Evolutionary conservation across 2,888 invertebrate species (phyloP), one percentile per base, ranked within the genome.

Genomic region (Leptodirus hochenwartii): DNA sequence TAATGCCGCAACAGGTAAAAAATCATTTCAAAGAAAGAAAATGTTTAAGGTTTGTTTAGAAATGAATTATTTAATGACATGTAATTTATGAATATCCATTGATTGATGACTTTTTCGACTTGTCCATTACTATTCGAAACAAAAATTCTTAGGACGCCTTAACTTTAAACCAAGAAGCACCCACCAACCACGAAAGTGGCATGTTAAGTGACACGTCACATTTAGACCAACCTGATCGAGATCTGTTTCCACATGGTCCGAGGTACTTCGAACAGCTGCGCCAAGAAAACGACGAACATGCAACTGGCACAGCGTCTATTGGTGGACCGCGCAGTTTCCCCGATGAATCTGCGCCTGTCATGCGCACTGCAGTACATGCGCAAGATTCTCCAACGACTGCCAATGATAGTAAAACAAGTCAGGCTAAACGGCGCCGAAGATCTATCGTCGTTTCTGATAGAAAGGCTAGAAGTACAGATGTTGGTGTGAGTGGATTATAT

Each of bases 401-500:
- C n/a, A n/a, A n/a, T n/a, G 32, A 29, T 8, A 30, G 29, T 15
- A 39, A 39, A 5, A 34, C 31, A 4, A 23, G 14, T 3, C 20
- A 26, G 8, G 10, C 26, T n/a, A 29, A 32, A 17, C 63, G 79
- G 15, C 63, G 73, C 27, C 61, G 64, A 20, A 66, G 81, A 4
- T 69, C 70, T 2, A 57, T 76, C 33, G 62, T 67, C 3, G 63
- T 75, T 9, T 64, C 70, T 4, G 74, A 75, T 46, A 64, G 81
- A 9, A 78, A 79, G 46, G 76, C 67, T 2, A 67, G 82, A 29
- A 82, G 79, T 37, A 78, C 84, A 2, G 85, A 85, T 47, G 82
- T 88, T 2, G 87, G 88, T 4, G 87, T 90, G 2, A 81, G 81
- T 38, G 82, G 85, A 0, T 66, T 85, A 13, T 88, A 87, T 53